Conservation (phyloP, 2,113 vertebrate genomes). For the Hippocampus zosterae region DNA sequence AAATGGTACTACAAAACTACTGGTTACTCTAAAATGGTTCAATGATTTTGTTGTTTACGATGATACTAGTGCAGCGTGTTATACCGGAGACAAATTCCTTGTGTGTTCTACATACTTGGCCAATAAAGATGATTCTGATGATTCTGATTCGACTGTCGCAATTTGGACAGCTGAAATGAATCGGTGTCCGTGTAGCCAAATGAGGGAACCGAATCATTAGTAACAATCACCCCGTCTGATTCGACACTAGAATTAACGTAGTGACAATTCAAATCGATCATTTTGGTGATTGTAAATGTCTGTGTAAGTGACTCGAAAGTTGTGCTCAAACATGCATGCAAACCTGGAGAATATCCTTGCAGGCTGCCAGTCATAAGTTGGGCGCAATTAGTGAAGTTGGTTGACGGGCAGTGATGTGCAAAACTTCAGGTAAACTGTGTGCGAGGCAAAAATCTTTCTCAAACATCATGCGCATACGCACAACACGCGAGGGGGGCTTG, state of each 20-base stretch:
- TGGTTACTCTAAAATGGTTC: too few relatives aligned
- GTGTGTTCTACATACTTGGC: too few relatives aligned
- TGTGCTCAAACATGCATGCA: neutral
- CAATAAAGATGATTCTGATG: too few relatives aligned
- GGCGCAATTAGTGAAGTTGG: slow-evolving; percentile 14
- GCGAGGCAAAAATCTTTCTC: slow-evolving; percentile 58
- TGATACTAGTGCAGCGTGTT: too few relatives aligned
- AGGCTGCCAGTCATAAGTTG: slow-evolving; percentile 27
- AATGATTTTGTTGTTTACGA: too few relatives aligned
- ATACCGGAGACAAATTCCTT: too few relatives aligned
- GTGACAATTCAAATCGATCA: neutral
- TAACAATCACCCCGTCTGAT: neutral
- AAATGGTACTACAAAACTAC: too few relatives aligned
- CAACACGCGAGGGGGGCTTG: slow-evolving; percentile 36
- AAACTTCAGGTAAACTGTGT: slow-evolving; percentile 48
- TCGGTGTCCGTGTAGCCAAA: neutral
- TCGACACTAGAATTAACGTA: neutral
- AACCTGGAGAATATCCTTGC: neutral
- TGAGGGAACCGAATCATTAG: neutral
- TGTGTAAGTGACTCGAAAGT: neutral
- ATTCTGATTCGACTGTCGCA: too few relatives aligned
- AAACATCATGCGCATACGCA: slow-evolving; percentile 51
- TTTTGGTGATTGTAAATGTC: neutral
- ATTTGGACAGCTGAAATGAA: neutral
- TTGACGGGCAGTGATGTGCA: slow-evolving; percentile 14